Evolutionary conservation across 2,888 invertebrate genomes (phyloP).

Genomic region (Morpho achilles): DNA sequence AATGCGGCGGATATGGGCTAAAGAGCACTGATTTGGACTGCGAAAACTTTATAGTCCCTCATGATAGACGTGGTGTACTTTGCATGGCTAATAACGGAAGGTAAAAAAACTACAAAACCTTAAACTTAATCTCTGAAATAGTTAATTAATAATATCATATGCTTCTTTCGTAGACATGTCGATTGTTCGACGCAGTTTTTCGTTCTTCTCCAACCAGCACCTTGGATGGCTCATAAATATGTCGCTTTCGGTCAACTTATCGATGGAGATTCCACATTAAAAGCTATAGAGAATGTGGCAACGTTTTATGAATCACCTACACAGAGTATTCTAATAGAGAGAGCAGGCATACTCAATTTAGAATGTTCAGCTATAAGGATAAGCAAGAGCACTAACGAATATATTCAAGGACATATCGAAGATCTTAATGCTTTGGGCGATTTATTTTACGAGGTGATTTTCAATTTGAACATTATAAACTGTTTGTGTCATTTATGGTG

Average conservation of each 20-base stretch:
- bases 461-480: background rate
- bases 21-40: slow-evolving; percentile 69
- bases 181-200: slow-evolving; percentile 86
- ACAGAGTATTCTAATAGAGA: slow-evolving; percentile 42
- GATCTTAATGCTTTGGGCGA: slow-evolving; percentile 48
- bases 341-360: slow-evolving; percentile 56
- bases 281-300: slow-evolving; percentile 79
- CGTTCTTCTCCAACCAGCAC: slow-evolving; percentile 81
- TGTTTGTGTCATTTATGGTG: background rate
- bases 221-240: slow-evolving; percentile 85
- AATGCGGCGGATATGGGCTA: slow-evolving; percentile 79
- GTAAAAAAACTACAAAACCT: slow-evolving; percentile 31
- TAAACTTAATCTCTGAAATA: too few relatives aligned
- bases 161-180: slow-evolving; percentile 57
- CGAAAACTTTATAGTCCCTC: slow-evolving; percentile 83
- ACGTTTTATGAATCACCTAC: slow-evolving; percentile 82
- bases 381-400: slow-evolving; percentile 49
- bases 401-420: slow-evolving; percentile 56
- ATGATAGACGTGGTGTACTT: slow-evolving; percentile 83
- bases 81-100: slow-evolving; percentile 85
- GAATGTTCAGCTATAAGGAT: slow-evolving; percentile 56
- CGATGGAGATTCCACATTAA: slow-evolving; percentile 81
- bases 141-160: too few relatives aligned
- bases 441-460: slow-evolving; percentile 46
- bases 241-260: slow-evolving; percentile 87